Conservation (phyloP, 2,888 invertebrate genomes). For the Leptothorax acervorum region DNA sequence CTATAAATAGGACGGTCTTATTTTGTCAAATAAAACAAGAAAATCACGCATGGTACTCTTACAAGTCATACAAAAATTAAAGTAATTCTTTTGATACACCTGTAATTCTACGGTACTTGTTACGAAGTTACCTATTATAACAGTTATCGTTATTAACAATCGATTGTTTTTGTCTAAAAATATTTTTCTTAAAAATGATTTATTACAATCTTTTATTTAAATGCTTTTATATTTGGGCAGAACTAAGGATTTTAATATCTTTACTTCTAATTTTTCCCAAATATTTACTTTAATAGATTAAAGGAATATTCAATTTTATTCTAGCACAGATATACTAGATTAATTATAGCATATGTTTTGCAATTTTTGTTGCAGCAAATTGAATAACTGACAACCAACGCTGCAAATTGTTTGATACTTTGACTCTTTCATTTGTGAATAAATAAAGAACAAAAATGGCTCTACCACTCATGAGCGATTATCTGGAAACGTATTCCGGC, state of each 20-base stretch:
- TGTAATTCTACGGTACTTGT: neutral
- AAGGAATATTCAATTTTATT: neutral
- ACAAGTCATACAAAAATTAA: neutral
- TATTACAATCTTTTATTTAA: neutral
- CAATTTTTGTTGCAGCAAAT: neutral
- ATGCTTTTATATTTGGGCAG: neutral
- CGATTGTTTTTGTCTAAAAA: neutral
- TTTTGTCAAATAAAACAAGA: neutral
- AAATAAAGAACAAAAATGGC: constrained; percentile 12
- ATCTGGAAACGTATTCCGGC: constrained; percentile 93
- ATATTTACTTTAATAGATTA: neutral
- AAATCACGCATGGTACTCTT: neutral
- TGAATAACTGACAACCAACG: neutral
- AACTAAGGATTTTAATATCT: neutral
- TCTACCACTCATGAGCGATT: constrained; percentile 81
- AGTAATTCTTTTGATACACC: neutral
- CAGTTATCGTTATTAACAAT: neutral
- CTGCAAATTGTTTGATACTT: neutral
- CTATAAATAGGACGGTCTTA: neutral
- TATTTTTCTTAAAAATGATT: neutral
- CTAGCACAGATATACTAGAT: neutral
- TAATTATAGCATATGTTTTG: neutral
- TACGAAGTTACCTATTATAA: neutral
- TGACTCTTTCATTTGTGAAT: neutral
- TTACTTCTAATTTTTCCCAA: neutral